phyloP scores from a whole-genome alignment of 2,888 invertebrate genomes.

The Leistus spinibarbis region DNA sequence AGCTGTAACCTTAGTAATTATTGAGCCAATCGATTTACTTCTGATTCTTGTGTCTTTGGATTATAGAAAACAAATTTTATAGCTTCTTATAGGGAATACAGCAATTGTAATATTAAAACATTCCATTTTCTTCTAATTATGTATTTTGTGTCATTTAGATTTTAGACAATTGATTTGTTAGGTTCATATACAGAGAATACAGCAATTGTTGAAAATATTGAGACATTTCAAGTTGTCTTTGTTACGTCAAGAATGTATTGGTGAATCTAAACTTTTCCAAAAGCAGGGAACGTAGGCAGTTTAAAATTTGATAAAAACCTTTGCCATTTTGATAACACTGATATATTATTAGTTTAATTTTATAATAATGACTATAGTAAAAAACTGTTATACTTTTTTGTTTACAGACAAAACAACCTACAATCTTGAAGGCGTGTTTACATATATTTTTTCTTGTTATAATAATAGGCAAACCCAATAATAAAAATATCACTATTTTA shows the following conservation, averaged over 20 bases:
- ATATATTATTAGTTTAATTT: not conserved
- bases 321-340: conserved; percentile 5
- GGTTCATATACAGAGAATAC: too few relatives aligned
- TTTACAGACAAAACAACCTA: not conserved
- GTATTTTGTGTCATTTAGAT: too few relatives aligned
- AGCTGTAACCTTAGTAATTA: not conserved
- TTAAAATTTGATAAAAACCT: not conserved
- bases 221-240: too few relatives aligned
- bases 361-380: too few relatives aligned
- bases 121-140: not conserved
- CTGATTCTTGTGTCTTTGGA: not conserved
- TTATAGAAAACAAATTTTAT: too few relatives aligned
- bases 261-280: not conserved
- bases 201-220: too few relatives aligned
- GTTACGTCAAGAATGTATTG: not conserved
- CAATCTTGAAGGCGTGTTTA: conserved; percentile 1
- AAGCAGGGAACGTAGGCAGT: not conserved
- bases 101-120: not conserved
- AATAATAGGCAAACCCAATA: conserved; percentile 1
- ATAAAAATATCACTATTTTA: conserved; percentile 14
- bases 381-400: not conserved
- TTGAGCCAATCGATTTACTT: not conserved
- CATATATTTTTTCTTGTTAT: not conserved
- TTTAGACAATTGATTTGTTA: too few relatives aligned
- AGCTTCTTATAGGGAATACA: not conserved